Percentiles rank a stretch among this genome's conserved stretches.
phyloP scores from a whole-genome alignment of 2,797 vertebrate species.

The Megalops cyprinoides region DNA sequence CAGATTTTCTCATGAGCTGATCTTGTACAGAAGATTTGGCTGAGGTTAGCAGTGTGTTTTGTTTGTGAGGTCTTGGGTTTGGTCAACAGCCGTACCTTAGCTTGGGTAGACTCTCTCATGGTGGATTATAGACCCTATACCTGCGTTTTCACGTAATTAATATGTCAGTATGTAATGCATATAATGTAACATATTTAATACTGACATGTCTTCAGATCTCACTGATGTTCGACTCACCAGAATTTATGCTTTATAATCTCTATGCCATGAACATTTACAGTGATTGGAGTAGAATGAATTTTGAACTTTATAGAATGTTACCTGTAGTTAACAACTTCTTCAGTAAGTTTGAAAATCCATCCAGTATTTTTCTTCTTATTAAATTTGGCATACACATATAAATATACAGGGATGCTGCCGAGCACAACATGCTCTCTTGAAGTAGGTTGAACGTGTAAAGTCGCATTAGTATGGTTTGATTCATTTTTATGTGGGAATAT shows the following conservation, averaged over 20 bases:
- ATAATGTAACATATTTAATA: no score
- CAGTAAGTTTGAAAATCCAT: neutral
- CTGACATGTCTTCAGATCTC: neutral
- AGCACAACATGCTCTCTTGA: no score
- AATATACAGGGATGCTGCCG: neutral
- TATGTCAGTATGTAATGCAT: no score
- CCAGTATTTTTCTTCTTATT: neutral
- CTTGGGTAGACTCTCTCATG: neutral
- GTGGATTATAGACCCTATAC: neutral
- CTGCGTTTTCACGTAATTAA: neutral
- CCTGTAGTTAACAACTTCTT: neutral
- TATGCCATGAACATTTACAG: neutral
- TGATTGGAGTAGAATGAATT: neutral
- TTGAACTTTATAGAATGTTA: neutral
- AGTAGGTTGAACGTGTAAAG: no score
- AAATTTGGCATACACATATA: no score
- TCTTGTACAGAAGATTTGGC: neutral
- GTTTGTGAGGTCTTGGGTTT: no score
- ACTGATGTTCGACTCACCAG: neutral
- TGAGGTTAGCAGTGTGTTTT: neutral
- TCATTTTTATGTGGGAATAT: neutral
- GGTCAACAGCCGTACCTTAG: neutral
- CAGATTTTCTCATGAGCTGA: neutral
- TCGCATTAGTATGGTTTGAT: no score
- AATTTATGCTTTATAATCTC: neutral